These are phyloP conservation scores for Mus pahari DNA, from an alignment of 2,113 vertebrate genomes.

Conservation along the genomic window DNA sequence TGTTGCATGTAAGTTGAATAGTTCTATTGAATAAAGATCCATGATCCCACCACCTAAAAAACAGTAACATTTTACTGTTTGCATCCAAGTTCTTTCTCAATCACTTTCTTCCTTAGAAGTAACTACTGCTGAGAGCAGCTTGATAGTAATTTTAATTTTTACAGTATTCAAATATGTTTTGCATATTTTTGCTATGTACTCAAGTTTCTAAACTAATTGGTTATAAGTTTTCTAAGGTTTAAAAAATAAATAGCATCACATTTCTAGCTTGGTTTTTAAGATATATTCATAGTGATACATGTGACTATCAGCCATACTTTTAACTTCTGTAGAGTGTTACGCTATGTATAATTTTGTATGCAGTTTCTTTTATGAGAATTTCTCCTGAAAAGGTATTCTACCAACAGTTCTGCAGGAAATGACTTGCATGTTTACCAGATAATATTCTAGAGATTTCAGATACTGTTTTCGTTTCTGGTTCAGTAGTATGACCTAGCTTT, in stretches of 20 bases:
- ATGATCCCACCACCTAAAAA: neutral
- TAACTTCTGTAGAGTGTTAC: neutral
- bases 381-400: neutral
- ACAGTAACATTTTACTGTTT: conserved; percentile 47
- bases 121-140: neutral
- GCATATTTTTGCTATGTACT: conserved; percentile 37
- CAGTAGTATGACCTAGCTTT: conserved; percentile 1
- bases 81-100: neutral
- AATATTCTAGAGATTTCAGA: neutral
- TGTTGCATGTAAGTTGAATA: neutral
- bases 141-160: conserved; percentile 26
- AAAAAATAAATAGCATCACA: neutral
- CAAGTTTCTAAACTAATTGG: neutral
- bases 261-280: conserved; percentile 50
- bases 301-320: neutral
- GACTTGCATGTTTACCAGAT: neutral
- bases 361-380: neutral
- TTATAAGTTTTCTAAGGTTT: conserved; percentile 37
- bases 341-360: neutral
- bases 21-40: neutral
- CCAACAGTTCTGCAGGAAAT: neutral
- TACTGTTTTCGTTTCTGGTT: conserved; percentile 50
- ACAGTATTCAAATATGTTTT: neutral
- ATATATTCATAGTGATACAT: conserved; percentile 26
- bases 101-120: conserved; percentile 24